Percentiles rank a stretch among this genome's conserved stretches.
Conservation (phyloP, 2,797 vertebrate genomes). For the Micrastur ruficollis region DNA sequence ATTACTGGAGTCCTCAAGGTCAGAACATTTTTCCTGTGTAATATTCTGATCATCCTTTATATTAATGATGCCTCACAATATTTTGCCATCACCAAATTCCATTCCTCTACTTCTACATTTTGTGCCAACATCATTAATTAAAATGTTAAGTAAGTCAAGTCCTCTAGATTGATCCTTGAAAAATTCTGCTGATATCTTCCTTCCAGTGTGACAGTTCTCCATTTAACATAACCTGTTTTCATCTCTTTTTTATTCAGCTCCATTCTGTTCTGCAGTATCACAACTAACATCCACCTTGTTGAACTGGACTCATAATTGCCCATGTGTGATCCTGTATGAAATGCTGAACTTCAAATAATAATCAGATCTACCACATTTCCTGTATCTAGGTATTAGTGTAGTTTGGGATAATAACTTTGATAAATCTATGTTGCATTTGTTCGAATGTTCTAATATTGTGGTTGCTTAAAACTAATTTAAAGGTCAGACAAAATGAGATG, state of each 20-base stretch:
- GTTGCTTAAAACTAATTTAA: slow-evolving; percentile 15
- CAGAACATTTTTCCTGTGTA: slow-evolving; percentile 11
- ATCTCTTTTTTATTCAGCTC: neutral
- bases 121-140: slow-evolving; percentile 34
- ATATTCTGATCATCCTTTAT: slow-evolving; percentile 19
- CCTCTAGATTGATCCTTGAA: neutral
- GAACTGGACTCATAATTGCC: neutral
- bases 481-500: neutral
- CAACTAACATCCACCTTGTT: neutral
- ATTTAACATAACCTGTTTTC: neutral
- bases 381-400: neutral
- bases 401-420: neutral
- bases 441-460: neutral
- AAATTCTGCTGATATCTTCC: slow-evolving; percentile 8
- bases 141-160: slow-evolving; percentile 31
- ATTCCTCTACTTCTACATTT: slow-evolving; percentile 9
- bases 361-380: neutral
- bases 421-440: neutral
- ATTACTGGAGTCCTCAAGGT: slow-evolving; percentile 30
- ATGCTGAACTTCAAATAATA: neutral
- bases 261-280: neutral
- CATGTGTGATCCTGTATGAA: neutral
- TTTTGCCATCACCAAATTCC: slow-evolving; percentile 25
- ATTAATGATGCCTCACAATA: slow-evolving; percentile 18
- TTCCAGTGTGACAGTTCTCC: neutral